phyloP scores from a whole-genome alignment of 2,113 vertebrate genomes.

The human region GRCh38 chr12:91764501-91765000 shows the following conservation, averaged over 20 bases:
- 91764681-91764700: not conserved
- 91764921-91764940: not conserved
- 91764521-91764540: not conserved
- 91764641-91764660: not conserved
- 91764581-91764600: not conserved
- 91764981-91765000: not conserved
- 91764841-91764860: not conserved
- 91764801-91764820: not conserved
- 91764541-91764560: not conserved
- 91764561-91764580: not conserved
- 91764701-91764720: not conserved
- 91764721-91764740: not conserved
- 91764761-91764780: not conserved
- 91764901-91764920: not conserved
- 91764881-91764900: not conserved
- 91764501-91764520: not conserved
- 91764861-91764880: not conserved
- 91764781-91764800: not conserved
- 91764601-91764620: not conserved
- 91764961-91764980: not conserved
- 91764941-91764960: not conserved
- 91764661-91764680: not conserved
- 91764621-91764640: not conserved
- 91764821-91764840: not conserved
- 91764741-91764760: not conserved